Evolutionary conservation across 2,888 invertebrate species (phyloP).

Genomic region (Octonoba sinensis): DNA sequence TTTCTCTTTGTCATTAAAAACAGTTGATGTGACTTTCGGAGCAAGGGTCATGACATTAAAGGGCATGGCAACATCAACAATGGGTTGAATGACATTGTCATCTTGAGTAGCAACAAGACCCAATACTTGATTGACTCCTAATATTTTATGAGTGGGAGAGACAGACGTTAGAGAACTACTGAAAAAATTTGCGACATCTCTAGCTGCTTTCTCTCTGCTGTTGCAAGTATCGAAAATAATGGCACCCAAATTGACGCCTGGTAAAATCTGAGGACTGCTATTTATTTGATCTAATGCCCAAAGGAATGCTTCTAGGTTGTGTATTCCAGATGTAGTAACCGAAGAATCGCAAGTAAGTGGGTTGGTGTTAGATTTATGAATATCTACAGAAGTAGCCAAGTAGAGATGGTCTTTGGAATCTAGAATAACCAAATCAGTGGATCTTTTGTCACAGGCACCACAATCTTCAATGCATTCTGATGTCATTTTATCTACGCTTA

Average conservation of each 20-base stretch:
- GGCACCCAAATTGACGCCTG: slow-evolving; percentile 68
- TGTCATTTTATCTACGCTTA: slow-evolving; percentile 49
- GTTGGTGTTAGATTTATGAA: slow-evolving; percentile 70
- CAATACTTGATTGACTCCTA: slow-evolving; percentile 51
- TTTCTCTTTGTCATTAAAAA: slow-evolving; percentile 67
- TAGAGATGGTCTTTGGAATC: slow-evolving; percentile 69
- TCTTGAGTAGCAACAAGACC: slow-evolving; percentile 60
- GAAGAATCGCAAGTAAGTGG: slow-evolving; percentile 68
- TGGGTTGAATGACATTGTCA: slow-evolving; percentile 61
- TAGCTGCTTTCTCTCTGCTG: slow-evolving; percentile 65
- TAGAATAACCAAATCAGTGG: slow-evolving; percentile 62
- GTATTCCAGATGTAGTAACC: slow-evolving; percentile 68
- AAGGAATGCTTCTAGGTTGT: slow-evolving; percentile 71
- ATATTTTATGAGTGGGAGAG: slow-evolving; percentile 44
- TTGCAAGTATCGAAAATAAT: slow-evolving; percentile 69
- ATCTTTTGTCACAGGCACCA: slow-evolving; percentile 52
- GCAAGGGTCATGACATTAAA: slow-evolving; percentile 63
- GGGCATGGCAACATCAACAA: slow-evolving; percentile 65
- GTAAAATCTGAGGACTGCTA: slow-evolving; percentile 66
- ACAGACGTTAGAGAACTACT: slow-evolving; percentile 61
- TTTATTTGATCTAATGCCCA: slow-evolving; percentile 70
- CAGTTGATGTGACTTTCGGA: slow-evolving; percentile 66
- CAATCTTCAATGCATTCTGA: slow-evolving; percentile 61
- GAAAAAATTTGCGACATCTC: slow-evolving; percentile 66
- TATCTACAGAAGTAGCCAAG: slow-evolving; percentile 71